phyloP scores from a whole-genome alignment of 1,140 invertebrate species.

The Agraylea sexmaculata region DNA sequence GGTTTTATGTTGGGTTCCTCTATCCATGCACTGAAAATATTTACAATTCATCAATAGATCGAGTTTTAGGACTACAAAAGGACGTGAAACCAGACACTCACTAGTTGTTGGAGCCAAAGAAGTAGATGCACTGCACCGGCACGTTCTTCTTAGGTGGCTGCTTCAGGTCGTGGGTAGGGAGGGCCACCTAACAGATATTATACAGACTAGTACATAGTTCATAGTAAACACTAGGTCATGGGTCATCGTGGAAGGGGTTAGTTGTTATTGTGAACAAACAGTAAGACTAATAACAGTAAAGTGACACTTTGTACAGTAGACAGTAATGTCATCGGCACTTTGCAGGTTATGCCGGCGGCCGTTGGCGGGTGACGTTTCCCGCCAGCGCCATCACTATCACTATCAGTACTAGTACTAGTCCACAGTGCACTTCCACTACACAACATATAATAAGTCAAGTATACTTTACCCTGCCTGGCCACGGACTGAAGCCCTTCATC shows the following conservation, averaged over 20 bases:
- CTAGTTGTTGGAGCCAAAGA: constrained; percentile 90
- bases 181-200: constrained; percentile 57
- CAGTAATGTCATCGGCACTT: constrained; percentile 8
- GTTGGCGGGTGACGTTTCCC: not conserved
- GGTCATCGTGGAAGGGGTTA: not conserved
- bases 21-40: constrained; percentile 74
- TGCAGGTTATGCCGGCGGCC: constrained; percentile 10
- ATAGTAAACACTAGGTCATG: not conserved
- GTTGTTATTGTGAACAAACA: constrained; percentile 26
- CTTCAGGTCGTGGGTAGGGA: constrained; percentile 54
- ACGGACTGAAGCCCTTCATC: constrained; percentile 90
- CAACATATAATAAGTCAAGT: not conserved
- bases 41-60: constrained; percentile 12
- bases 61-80: not conserved
- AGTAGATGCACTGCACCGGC: constrained; percentile 74
- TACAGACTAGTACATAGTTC: not conserved
- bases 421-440: not conserved
- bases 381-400: not conserved
- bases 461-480: constrained; percentile 89
- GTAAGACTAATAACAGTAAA: constrained; percentile 20
- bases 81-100: constrained; percentile 47
- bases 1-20: constrained; percentile 75
- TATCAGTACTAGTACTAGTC: not conserved
- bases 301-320: no score
- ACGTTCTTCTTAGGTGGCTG: constrained; percentile 50